Conservation (phyloP, 1,140 invertebrate genomes). For the Acyrthosiphon pisum region DNA sequence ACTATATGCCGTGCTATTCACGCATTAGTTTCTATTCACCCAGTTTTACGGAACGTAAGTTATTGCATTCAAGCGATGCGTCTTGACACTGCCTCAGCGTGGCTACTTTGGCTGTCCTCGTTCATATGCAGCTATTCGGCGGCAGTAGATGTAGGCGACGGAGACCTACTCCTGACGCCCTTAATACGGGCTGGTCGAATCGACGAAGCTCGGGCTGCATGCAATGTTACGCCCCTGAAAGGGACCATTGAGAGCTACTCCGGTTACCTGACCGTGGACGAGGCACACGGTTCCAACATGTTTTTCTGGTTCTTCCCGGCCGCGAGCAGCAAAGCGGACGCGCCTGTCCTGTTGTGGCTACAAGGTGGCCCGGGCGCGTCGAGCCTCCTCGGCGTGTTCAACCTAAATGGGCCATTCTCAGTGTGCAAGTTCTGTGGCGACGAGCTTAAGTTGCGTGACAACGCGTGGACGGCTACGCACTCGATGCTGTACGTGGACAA, state of each 20-base stretch:
- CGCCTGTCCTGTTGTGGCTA: constrained; percentile 77
- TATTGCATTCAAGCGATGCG: not conserved
- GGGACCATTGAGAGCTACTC: constrained; percentile 64
- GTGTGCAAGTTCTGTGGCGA: constrained; percentile 65
- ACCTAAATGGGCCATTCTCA: constrained; percentile 67
- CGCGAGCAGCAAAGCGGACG: constrained; percentile 62
- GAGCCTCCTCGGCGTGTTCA: constrained; percentile 78
- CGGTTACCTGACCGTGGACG: constrained; percentile 77
- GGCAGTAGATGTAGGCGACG: not conserved
- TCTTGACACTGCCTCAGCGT: not conserved
- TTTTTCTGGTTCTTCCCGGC: constrained; percentile 84
- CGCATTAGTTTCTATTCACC: no score
- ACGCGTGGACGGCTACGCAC: constrained; percentile 77
- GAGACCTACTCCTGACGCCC: constrained; percentile 58
- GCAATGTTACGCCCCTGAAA: constrained; percentile 51
- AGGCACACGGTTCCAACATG: constrained; percentile 66
- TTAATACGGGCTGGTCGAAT: constrained; percentile 57
- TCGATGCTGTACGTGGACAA: constrained; percentile 89
- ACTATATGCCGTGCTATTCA: no score
- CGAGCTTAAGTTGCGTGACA: constrained; percentile 59
- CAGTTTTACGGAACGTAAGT: no score
- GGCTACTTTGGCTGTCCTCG: not conserved
- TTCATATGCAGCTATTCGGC: not conserved
- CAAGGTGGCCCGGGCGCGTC: constrained; percentile 78
- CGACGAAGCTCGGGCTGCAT: constrained; percentile 44